phyloP scores from a whole-genome alignment of 2,888 invertebrate genomes.

The Xanthorhoe spadicearia region DNA sequence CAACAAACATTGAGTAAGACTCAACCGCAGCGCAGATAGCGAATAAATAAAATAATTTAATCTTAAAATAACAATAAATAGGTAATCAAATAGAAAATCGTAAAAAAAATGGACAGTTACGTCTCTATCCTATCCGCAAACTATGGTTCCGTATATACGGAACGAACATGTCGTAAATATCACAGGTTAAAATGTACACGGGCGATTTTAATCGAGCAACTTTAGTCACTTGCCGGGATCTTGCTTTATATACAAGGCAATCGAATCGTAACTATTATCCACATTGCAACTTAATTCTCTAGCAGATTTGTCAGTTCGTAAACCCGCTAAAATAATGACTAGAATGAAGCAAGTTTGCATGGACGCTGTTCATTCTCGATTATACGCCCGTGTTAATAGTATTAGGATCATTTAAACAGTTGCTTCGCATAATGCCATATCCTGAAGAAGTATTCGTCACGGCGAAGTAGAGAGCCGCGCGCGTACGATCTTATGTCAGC shows the following conservation, averaged over 20 bases:
- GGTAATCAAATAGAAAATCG: constrained; percentile 51
- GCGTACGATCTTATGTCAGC: constrained; percentile 96
- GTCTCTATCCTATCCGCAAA: constrained; percentile 65
- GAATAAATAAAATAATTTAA: constrained; percentile 70
- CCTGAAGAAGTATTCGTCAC: constrained; percentile 98
- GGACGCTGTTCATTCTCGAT: neutral
- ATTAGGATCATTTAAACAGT: constrained; percentile 88
- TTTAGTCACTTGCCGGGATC: too few relatives aligned
- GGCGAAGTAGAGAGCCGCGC: constrained; percentile 91
- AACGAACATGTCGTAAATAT: constrained; percentile 64
- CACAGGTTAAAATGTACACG: constrained; percentile 66
- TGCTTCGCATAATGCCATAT: constrained; percentile 95
- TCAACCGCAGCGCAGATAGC: constrained; percentile 58
- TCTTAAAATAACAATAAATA: constrained; percentile 59
- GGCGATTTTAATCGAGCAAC: constrained; percentile 1
- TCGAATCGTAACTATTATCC: too few relatives aligned
- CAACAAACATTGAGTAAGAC: constrained; percentile 65
- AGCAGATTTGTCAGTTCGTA: neutral
- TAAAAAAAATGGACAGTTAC: constrained; percentile 61
- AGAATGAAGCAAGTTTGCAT: neutral
- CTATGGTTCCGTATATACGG: constrained; percentile 50
- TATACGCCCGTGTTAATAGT: neutral
- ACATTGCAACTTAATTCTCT: too few relatives aligned
- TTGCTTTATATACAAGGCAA: too few relatives aligned
- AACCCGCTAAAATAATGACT: neutral